Evolutionary conservation across 2,888 invertebrate genomes (phyloP), one percentile per base, ranked within the genome.

Genomic region (Pristionchus maxplancki): DNA sequence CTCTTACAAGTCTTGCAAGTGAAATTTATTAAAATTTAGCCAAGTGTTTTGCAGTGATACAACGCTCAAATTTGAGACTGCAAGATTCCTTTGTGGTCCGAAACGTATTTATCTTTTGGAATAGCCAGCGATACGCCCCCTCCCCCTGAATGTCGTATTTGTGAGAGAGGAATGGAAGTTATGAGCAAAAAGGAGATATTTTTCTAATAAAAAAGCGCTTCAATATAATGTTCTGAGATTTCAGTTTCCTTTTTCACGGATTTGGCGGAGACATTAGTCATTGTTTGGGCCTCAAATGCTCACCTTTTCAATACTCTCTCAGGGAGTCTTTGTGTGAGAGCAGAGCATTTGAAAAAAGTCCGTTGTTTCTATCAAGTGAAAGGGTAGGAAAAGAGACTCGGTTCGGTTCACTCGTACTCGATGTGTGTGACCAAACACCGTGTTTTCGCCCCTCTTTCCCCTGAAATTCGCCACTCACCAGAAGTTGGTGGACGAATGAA

Each of bases 401-500:
- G n/a, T n/a, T 24, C 1, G 58, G 58, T 20, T n/a, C 58, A 9
- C 24, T 24, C 20, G 58, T n/a, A 58, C 58, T 58, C 58, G n/a
- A 9, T 58, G n/a, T n/a, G 13, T 50, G 50, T 20, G 50, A 50
- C n/a, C 34, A 71, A 71, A 71, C 31, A 37, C 24, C 37, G 4
- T 37, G 37, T 78, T 44, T 78, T 78, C 44, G 24, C 44, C 13
- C 5, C 5, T 24, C 28, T 44, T 1, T 20, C 13, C 50, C 50
- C 0, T 50, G n/a, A 58, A 58, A 3, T 20, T 24, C 37, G 34
- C 37, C 37, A 17, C 44, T 85, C 31, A 64, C 85, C 64, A 53
- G 85, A 58, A 62, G 40, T 64, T 17, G 85, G 64, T 9, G 85
- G 85, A 24, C 85, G 85, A 44, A 85, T 85, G 64, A 85, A 64